These are phyloP conservation scores for Candidula unifasciata DNA, from an alignment of 2,888 invertebrate genomes.

Conservation along the genomic window DNA sequence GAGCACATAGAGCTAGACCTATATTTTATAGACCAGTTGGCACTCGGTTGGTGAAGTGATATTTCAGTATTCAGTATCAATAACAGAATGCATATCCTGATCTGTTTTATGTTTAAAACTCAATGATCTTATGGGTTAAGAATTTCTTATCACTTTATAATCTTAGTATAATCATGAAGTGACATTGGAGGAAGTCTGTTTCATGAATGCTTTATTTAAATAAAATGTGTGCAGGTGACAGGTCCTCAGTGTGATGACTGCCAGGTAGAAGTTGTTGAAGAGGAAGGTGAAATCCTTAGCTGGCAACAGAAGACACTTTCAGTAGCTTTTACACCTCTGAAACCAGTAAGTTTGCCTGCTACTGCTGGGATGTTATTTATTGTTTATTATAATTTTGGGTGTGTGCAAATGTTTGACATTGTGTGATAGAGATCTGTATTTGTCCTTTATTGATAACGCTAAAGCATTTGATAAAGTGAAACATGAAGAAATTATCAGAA, in stretches of 20 bases:
- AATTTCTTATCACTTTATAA: too few relatives aligned
- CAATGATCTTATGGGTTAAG: too few relatives aligned
- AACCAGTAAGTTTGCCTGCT: slow-evolving; percentile 39
- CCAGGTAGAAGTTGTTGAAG: slow-evolving; percentile 64
- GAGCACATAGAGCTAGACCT: too few relatives aligned
- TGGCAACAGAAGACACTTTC: slow-evolving; percentile 65
- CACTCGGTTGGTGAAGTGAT: too few relatives aligned
- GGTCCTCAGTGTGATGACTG: slow-evolving; percentile 66
- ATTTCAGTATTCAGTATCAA: too few relatives aligned
- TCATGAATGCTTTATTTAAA: neutral
- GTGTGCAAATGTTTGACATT: too few relatives aligned
- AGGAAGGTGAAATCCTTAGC: slow-evolving; percentile 61
- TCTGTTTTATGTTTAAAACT: neutral
- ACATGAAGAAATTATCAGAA: too few relatives aligned
- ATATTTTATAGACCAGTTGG: too few relatives aligned
- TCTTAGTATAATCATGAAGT: too few relatives aligned
- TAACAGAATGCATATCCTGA: neutral
- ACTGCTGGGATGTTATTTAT: neutral
- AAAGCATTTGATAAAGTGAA: too few relatives aligned
- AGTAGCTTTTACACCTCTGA: slow-evolving; percentile 58
- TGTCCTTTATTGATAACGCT: too few relatives aligned
- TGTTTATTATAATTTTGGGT: neutral
- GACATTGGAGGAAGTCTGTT: slow-evolving; percentile 18
- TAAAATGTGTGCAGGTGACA: slow-evolving; percentile 55
- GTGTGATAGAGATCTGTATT: too few relatives aligned